Percentiles rank a stretch among this genome's conserved stretches.
These are phyloP conservation scores for Agrypnia vestita DNA, from an alignment of 1,140 invertebrate genomes.

Conservation along the genomic window DNA sequence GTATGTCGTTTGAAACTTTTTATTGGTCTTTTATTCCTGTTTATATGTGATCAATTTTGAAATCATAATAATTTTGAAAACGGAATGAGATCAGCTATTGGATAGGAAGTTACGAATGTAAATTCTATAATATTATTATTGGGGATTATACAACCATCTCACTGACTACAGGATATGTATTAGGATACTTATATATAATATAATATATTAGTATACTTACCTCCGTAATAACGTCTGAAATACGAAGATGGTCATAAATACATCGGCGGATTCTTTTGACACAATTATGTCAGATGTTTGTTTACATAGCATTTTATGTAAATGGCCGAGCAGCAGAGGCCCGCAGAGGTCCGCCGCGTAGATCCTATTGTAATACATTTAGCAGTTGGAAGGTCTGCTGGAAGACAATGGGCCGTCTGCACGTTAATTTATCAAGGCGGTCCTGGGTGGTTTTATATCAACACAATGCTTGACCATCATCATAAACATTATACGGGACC, in stretches of 20 bases:
- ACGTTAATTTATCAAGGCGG: conserved; percentile 37
- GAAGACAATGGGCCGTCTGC: conserved; percentile 18
- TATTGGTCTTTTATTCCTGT: too few species aligned
- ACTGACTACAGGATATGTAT: too few species aligned
- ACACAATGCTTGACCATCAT: conserved; percentile 40
- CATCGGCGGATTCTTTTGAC: conserved; percentile 34
- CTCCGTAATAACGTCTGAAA: too few species aligned
- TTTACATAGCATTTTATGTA: conserved; percentile 14
- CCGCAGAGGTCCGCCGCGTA: neutral
- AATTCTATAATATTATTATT: too few species aligned
- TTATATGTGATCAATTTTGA: too few species aligned
- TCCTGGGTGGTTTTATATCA: conserved; percentile 38
- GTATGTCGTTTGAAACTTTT: too few species aligned
- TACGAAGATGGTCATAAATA: conserved; percentile 2
- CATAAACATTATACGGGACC: conserved; percentile 34
- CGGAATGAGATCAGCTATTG: too few species aligned
- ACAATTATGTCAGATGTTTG: conserved; percentile 16
- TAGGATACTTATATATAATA: too few species aligned
- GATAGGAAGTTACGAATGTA: too few species aligned
- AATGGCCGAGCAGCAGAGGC: conserved; percentile 5
- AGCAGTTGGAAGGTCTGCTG: conserved; percentile 10
- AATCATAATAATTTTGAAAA: too few species aligned
- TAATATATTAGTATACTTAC: too few species aligned
- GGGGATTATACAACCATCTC: too few species aligned
- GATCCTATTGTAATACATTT: conserved; percentile 24